phyloP scores from a whole-genome alignment of 1,140 invertebrate genomes.

The Colletes gigas region DNA sequence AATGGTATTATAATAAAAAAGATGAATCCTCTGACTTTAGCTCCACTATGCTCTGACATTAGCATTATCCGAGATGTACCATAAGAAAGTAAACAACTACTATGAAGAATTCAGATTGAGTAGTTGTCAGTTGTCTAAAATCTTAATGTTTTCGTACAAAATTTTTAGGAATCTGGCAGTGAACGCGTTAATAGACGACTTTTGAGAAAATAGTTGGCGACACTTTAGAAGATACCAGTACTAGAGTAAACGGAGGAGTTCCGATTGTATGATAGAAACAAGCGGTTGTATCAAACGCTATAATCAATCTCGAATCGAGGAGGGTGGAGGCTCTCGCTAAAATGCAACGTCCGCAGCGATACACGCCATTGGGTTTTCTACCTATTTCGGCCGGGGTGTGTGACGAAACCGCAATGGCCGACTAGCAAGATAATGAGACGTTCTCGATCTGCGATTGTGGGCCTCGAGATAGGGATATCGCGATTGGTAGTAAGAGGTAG shows the following conservation, averaged over 20 bases:
- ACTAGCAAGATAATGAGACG: conserved; percentile 70
- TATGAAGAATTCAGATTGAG: no score
- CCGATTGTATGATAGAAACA: neutral
- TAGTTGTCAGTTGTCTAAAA: no score
- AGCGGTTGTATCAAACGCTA: neutral
- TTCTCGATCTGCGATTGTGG: conserved; percentile 70
- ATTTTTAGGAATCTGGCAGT: no score
- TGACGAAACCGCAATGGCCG: conserved; percentile 58
- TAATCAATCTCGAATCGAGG: neutral
- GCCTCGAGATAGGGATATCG: conserved; percentile 70
- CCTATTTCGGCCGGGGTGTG: conserved; percentile 7
- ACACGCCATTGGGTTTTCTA: neutral
- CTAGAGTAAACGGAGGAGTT: neutral
- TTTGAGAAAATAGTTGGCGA: no score
- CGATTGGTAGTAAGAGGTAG: conserved; percentile 70
- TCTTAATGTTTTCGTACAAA: no score
- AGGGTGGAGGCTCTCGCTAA: neutral
- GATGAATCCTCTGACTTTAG: no score
- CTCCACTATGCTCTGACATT: no score
- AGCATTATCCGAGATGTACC: no score
- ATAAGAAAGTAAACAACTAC: no score
- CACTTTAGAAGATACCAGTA: no score
- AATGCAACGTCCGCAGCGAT: neutral
- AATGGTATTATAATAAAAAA: no score
- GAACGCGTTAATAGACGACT: no score